Conservation (phyloP, 2,888 invertebrate genomes). For the Oxycera nigricornis region DNA sequence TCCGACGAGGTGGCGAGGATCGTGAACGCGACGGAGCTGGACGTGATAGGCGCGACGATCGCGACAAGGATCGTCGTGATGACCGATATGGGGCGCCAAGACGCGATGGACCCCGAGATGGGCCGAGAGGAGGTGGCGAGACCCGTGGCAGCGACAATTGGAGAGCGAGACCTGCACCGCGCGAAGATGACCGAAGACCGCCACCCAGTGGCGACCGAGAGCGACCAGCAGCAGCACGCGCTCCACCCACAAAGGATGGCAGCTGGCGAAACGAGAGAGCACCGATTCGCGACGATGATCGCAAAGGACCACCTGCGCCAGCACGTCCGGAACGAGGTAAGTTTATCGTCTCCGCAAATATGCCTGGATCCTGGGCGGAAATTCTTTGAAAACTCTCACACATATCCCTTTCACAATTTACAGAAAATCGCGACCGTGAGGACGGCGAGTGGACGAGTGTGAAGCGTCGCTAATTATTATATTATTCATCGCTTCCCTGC, state of each 20-base stretch:
- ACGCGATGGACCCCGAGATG: constrained; percentile 45
- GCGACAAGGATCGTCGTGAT: constrained; percentile 54
- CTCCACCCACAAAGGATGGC: constrained; percentile 58
- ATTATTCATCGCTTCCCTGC: not conserved
- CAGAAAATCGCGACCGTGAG: constrained; percentile 64
- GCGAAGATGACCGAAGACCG: constrained; percentile 46
- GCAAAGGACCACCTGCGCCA: constrained; percentile 56
- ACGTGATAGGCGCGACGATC: constrained; percentile 48
- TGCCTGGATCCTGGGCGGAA: no score
- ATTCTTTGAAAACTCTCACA: no score
- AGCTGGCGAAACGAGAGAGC: constrained; percentile 59
- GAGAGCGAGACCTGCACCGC: constrained; percentile 45
- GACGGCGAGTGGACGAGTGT: constrained; percentile 70
- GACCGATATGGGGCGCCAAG: constrained; percentile 41
- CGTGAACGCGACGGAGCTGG: constrained; percentile 46
- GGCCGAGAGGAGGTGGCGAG: constrained; percentile 45
- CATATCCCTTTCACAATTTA: constrained; percentile 53
- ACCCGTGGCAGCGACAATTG: constrained; percentile 50
- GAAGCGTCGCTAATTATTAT: constrained; percentile 62
- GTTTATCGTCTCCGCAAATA: not conserved
- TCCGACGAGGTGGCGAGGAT: not conserved
- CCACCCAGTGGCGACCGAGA: constrained; percentile 43
- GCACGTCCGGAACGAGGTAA: constrained; percentile 45
- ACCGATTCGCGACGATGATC: constrained; percentile 55
- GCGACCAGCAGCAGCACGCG: constrained; percentile 44